These are phyloP conservation scores for Phaethornis superciliosus DNA, from an alignment of 2,113 vertebrate species.

Conservation along the genomic window DNA sequence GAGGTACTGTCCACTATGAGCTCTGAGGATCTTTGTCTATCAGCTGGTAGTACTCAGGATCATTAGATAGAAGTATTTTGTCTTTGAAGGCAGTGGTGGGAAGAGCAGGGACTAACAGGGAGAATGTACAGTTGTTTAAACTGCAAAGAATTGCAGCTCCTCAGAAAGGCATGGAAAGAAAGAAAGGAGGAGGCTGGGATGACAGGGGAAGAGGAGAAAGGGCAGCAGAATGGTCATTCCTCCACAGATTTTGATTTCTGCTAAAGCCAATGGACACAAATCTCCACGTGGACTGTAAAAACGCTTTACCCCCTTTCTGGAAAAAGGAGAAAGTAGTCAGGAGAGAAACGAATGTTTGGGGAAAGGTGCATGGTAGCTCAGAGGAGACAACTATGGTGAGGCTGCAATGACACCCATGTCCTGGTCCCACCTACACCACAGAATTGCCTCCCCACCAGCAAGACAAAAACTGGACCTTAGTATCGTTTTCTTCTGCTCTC, in stretches of 20 bases:
- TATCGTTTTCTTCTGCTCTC: background rate
- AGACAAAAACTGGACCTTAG: background rate
- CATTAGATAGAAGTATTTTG: slow-evolving; percentile 17
- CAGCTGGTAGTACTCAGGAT: background rate
- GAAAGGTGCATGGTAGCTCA: background rate
- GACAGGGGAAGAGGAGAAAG: background rate
- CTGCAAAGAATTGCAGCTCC: background rate
- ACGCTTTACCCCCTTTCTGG: background rate
- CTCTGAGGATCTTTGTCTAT: slow-evolving; percentile 32
- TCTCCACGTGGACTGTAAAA: background rate
- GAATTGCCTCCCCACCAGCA: background rate
- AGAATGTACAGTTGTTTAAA: background rate
- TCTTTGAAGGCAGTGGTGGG: slow-evolving; percentile 22
- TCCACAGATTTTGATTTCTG: background rate
- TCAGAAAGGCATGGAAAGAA: background rate
- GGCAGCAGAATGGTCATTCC: background rate
- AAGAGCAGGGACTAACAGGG: background rate
- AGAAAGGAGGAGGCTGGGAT: background rate
- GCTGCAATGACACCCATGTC: background rate
- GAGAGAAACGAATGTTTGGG: background rate
- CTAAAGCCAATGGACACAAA: background rate
- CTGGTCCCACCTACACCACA: background rate
- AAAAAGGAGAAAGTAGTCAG: background rate
- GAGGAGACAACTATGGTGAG: background rate
- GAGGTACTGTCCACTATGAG: slow-evolving; percentile 7